Conservation (phyloP, 2,888 invertebrate species). For the Eretmocerus hayati region DNA sequence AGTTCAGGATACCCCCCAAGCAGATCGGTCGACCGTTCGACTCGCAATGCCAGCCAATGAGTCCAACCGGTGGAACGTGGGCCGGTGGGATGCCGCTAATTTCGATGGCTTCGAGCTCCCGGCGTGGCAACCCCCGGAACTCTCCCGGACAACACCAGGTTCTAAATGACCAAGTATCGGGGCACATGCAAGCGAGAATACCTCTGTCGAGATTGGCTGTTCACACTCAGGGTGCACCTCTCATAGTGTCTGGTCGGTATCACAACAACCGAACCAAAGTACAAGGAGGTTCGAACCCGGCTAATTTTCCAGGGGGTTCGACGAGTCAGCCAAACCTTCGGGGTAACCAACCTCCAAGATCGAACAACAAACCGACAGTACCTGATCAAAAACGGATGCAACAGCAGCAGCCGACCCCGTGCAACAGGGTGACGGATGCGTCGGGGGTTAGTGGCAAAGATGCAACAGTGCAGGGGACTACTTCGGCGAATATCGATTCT, state of each 20-base stretch:
- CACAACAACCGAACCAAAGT: conserved; percentile 50
- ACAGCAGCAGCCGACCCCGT: conserved; percentile 17
- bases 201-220: conserved; percentile 70
- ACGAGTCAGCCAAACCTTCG: background rate
- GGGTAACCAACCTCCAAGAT: conserved; percentile 8
- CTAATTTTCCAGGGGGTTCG: conserved; percentile 32
- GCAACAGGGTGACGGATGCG: conserved; percentile 20
- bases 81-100: conserved; percentile 76
- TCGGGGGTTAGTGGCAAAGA: conserved; percentile 38
- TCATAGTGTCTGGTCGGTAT: conserved; percentile 65
- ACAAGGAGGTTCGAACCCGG: background rate
- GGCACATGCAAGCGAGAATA: conserved; percentile 41
- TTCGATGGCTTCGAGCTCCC: conserved; percentile 57
- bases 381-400: conserved; percentile 24
- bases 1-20: conserved; percentile 15
- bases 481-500: conserved; percentile 57
- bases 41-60: conserved; percentile 14
- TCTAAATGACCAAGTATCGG: conserved; percentile 26
- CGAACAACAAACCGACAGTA: conserved; percentile 17
- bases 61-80: conserved; percentile 56
- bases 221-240: conserved; percentile 79
- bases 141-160: conserved; percentile 30
- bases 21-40: background rate
- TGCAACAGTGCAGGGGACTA: conserved; percentile 34
- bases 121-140: conserved; percentile 44